Evolutionary conservation across 2,113 vertebrate species (phyloP), one percentile per base, ranked within the genome.

Genomic region (Paradoxurus hermaphroditus): DNA sequence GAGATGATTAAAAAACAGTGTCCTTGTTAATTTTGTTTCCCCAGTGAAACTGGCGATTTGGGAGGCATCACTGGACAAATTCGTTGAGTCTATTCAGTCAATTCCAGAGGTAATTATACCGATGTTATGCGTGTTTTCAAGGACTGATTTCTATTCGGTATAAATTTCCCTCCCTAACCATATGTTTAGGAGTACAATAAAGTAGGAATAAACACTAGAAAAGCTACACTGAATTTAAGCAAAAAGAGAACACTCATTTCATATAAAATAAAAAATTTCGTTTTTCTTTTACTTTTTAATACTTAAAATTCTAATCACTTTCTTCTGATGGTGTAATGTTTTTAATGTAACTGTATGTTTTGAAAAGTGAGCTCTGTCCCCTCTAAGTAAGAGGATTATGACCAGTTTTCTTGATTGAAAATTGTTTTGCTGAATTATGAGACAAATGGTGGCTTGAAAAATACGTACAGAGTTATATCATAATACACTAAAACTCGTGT

Each of bases 31-130:
- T 44, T 98, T 73, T 97, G 15, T 95, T 70, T 97, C 21, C 98
- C 98, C 98, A 99, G 99, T 99, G 91, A 99, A 99, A 98, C 98
- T 99, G 98, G 99, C 99, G 34, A 99, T 99, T 98, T 99, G 99
- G 99, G 99, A 99, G 97, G 99, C 99, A 3, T 98, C 99, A n/a
- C 93, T 99, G 97, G 99, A 99, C 98, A 99, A 99, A 95, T 99
- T 99, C 98, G 99, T 99, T 85, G 99, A 99, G 85, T 99, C 99
- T 46, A 99, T 99, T 98, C 99, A 99, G 90, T 99, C 99, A 41
- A 99, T 99, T 98, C 99, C 99, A 97, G 99, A 99, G 99, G 99
- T 99, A 98, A 99, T 56, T 91, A 83, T 51, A 65, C 68, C 51
- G 46, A 36, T 63, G 91, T 82, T 90, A 10, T 92, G 87, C 46